phyloP scores from a whole-genome alignment of 2,113 vertebrate species.

The Scomber colias region DNA sequence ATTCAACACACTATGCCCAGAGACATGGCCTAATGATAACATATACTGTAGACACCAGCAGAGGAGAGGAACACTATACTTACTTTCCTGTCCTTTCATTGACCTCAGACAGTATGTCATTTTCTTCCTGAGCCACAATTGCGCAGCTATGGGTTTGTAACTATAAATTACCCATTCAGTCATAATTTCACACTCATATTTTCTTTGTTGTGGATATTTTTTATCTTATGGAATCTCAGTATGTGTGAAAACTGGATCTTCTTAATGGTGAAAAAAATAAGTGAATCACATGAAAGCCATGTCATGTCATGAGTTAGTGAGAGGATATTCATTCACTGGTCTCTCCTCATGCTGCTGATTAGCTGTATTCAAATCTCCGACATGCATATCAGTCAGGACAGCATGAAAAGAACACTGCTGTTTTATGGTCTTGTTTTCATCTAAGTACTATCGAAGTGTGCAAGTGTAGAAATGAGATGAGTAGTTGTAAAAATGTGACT shows the following conservation, averaged over 20 bases:
- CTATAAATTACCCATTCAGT: not conserved
- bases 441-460: not conserved
- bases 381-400: slow-evolving; percentile 5
- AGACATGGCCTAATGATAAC: slow-evolving; percentile 6
- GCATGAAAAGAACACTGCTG: slow-evolving; percentile 6
- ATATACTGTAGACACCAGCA: not conserved
- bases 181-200: not conserved
- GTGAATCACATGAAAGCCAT: too few relatives aligned
- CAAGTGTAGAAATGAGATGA: not conserved
- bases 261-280: too few relatives aligned
- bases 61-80: slow-evolving; percentile 10
- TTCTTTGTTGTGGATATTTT: slow-evolving; percentile 4
- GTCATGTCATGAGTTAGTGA: not conserved
- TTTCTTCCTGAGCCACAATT: slow-evolving; percentile 27
- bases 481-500: not conserved
- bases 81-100: slow-evolving; percentile 10
- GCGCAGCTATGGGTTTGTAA: slow-evolving; percentile 16
- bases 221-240: slow-evolving; percentile 1
- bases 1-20: slow-evolving; percentile 3
- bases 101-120: slow-evolving; percentile 47
- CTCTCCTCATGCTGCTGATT: not conserved
- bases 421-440: slow-evolving; percentile 47
- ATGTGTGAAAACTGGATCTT: not conserved
- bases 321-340: not conserved
- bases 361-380: slow-evolving; percentile 2